Evolutionary conservation across 2,888 invertebrate species (phyloP).

Genomic region (Perizoma flavofasciatum): DNA sequence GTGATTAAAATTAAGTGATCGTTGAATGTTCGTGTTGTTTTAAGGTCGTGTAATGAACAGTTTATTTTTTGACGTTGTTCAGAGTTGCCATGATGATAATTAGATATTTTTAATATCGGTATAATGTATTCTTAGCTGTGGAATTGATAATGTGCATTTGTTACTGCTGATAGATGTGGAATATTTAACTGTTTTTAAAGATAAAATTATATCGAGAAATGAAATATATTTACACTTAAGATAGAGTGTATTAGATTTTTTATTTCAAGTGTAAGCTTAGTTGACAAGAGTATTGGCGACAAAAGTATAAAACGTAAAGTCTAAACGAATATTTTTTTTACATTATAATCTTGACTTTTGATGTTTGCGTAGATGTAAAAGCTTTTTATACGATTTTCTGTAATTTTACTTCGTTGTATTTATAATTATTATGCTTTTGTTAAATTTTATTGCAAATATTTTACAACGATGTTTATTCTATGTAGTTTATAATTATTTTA

Average conservation of each 20-base stretch:
- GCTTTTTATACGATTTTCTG: constrained; percentile 49
- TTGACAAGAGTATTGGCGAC: too few species aligned
- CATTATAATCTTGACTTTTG: constrained; percentile 45
- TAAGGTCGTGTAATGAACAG: constrained; percentile 39
- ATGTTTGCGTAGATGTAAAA: constrained; percentile 43
- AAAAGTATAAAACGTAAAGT: too few species aligned
- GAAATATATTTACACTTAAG: constrained; percentile 53
- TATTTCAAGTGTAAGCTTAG: too few species aligned
- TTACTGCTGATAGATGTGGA: constrained; percentile 56
- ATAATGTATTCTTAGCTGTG: constrained; percentile 50
- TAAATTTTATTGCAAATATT: constrained; percentile 37
- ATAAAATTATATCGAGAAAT: constrained; percentile 30
- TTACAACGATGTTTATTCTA: constrained; percentile 38
- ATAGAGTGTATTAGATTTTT: too few species aligned
- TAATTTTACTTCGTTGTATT: constrained; percentile 32
- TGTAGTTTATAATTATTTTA: constrained; percentile 38
- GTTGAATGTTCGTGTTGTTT: constrained; percentile 45
- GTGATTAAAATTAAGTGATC: constrained; percentile 56
- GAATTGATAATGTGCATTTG: constrained; percentile 73
- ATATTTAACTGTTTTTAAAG: constrained; percentile 59
- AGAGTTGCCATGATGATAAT: constrained; percentile 70
- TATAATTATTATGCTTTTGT: constrained; percentile 25
- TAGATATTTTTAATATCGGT: constrained; percentile 26
- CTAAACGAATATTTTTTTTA: constrained; percentile 25
- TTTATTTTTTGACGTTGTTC: constrained; percentile 53